These are phyloP conservation scores for Myopa tessellatipennis DNA, from an alignment of 2,888 invertebrate species.

Conservation along the genomic window DNA sequence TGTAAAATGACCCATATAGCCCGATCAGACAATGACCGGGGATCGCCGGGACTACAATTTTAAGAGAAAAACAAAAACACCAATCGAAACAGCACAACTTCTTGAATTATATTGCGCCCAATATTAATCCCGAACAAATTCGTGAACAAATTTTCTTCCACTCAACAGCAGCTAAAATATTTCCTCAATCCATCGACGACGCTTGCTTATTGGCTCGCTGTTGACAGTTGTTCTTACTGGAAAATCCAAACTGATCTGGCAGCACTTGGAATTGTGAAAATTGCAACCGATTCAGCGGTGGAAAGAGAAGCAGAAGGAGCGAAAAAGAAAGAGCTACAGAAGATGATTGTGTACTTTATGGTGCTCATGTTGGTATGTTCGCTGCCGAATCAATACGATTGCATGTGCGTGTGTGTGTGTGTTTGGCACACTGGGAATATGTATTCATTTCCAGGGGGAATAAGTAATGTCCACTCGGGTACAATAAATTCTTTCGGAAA, in stretches of 20 bases:
- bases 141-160: not conserved
- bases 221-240: conserved; percentile 11
- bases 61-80: no score
- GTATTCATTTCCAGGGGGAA: conserved; percentile 66
- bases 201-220: not conserved
- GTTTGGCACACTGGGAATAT: conserved; percentile 43
- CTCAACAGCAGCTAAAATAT: not conserved
- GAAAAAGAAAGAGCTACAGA: not conserved
- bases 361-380: conserved; percentile 13
- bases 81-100: no score
- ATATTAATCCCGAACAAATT: not conserved
- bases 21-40: no score
- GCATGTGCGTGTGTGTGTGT: conserved; percentile 17
- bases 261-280: conserved; percentile 20
- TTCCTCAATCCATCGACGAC: not conserved
- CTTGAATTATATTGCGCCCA: no score
- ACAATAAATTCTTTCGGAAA: conserved; percentile 59
- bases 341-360: conserved; percentile 22
- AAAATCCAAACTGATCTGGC: conserved; percentile 34
- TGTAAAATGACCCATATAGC: no score
- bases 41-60: no score
- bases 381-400: not conserved
- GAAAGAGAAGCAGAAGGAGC: not conserved
- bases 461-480: conserved; percentile 23
- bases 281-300: not conserved